Conservation (phyloP, 2,888 invertebrate species). For the Sminthurides aquaticus region DNA sequence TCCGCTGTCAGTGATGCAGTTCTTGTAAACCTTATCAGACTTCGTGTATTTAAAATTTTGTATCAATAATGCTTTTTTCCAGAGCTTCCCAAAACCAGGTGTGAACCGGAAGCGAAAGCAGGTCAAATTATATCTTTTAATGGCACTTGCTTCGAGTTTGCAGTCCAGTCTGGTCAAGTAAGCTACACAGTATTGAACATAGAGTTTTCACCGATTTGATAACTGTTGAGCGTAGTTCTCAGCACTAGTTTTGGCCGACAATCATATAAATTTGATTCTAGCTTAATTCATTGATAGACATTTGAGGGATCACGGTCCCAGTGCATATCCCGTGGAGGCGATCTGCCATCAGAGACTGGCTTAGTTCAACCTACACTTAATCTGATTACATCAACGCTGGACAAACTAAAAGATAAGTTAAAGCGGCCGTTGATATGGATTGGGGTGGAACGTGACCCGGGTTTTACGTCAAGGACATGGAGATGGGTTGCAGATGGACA, state of each 20-base stretch:
- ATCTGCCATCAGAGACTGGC: constrained; percentile 42
- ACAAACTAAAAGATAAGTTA: constrained; percentile 66
- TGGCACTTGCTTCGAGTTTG: constrained; percentile 78
- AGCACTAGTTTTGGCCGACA: too few relatives aligned
- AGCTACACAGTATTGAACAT: not conserved
- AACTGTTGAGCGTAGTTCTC: not conserved
- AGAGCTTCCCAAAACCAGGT: constrained; percentile 77
- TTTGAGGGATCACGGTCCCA: constrained; percentile 71
- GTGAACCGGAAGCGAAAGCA: constrained; percentile 63
- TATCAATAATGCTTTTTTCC: too few relatives aligned
- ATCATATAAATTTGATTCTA: too few relatives aligned
- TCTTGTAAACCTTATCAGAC: too few relatives aligned
- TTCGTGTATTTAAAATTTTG: too few relatives aligned
- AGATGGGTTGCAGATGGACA: constrained; percentile 87
- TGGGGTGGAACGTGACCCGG: constrained; percentile 80
- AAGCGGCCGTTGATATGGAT: constrained; percentile 87
- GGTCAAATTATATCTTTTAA: constrained; percentile 70
- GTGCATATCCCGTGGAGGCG: constrained; percentile 54
- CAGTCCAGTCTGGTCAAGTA: constrained; percentile 37
- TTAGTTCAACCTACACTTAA: constrained; percentile 42
- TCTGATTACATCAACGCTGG: constrained; percentile 50
- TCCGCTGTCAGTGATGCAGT: too few relatives aligned
- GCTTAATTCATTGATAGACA: constrained; percentile 51
- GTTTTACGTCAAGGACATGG: constrained; percentile 74
- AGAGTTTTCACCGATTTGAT: not conserved